Evolutionary conservation across 2,797 vertebrate species (phyloP).

Genomic region (Sylvia borin): DNA sequence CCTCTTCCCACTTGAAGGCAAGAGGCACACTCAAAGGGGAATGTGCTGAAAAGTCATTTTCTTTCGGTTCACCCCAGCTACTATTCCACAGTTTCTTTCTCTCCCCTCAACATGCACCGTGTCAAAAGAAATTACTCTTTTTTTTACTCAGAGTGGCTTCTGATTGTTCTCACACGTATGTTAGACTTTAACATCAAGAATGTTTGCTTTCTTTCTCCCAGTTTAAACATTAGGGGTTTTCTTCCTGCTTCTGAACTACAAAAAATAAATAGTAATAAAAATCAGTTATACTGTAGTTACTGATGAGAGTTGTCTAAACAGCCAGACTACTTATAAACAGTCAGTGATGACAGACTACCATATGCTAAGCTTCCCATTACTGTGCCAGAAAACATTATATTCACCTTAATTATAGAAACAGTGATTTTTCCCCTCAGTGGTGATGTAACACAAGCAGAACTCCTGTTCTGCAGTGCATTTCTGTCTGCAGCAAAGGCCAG

Average conservation of each 20-base stretch:
- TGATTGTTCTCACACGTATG: background rate
- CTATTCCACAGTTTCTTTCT: background rate
- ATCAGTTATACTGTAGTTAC: background rate
- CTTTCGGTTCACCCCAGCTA: background rate
- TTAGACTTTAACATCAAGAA: background rate
- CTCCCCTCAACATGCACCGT: background rate
- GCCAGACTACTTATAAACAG: conserved; percentile 5
- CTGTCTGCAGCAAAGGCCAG: background rate
- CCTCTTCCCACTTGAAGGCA: background rate
- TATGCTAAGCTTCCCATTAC: conserved; percentile 15
- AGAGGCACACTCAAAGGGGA: background rate
- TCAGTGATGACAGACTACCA: conserved; percentile 21
- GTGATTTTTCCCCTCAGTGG: background rate
- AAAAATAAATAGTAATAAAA: conserved; percentile 24
- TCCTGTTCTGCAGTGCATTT: background rate
- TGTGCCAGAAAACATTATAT: background rate
- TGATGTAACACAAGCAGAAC: background rate
- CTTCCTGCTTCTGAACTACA: conserved; percentile 14
- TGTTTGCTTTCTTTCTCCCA: background rate
- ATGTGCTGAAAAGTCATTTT: rapidly evolving
- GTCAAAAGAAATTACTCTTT: background rate
- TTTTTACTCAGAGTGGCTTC: background rate
- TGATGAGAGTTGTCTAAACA: conserved; percentile 9
- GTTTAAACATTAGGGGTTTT: conserved; percentile 10
- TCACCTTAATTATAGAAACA: conserved; percentile 33